phyloP scores from a whole-genome alignment of 2,888 invertebrate species.

The Macrophya alboannulata region DNA sequence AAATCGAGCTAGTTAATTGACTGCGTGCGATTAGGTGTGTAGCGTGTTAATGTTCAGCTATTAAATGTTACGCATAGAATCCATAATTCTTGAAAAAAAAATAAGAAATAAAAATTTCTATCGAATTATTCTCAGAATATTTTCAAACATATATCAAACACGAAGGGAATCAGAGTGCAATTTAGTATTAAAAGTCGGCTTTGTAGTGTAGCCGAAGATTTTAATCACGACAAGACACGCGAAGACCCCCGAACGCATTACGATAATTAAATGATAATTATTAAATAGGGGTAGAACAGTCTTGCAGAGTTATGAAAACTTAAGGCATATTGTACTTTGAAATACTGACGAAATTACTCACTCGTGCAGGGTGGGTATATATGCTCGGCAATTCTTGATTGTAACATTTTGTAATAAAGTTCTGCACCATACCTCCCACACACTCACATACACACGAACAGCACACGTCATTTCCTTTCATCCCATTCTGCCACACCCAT shows the following conservation, averaged over 20 bases:
- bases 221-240: slow-evolving; percentile 48
- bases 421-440: not conserved
- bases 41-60: not conserved
- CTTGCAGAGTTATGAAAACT: not conserved
- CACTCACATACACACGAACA: not conserved
- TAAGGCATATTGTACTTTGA: slow-evolving; percentile 28
- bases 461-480: slow-evolving; percentile 25
- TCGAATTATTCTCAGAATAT: not conserved
- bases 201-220: not conserved
- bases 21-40: not conserved
- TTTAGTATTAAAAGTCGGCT: not conserved
- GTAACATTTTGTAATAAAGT: slow-evolving; percentile 42
- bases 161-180: not conserved
- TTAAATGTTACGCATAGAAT: not conserved
- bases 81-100: not conserved
- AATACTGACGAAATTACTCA: slow-evolving; percentile 40
- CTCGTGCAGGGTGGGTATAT: not conserved
- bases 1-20: not conserved
- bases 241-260: slow-evolving; percentile 42
- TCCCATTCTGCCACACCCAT: slow-evolving; percentile 47
- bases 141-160: not conserved
- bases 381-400: slow-evolving; percentile 12
- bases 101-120: not conserved
- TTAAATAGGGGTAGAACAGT: not conserved
- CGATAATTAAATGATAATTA: slow-evolving; percentile 47